Evolutionary conservation across 2,113 vertebrate genomes (phyloP).

Genomic region (Tragelaphus strepsiceros): DNA sequence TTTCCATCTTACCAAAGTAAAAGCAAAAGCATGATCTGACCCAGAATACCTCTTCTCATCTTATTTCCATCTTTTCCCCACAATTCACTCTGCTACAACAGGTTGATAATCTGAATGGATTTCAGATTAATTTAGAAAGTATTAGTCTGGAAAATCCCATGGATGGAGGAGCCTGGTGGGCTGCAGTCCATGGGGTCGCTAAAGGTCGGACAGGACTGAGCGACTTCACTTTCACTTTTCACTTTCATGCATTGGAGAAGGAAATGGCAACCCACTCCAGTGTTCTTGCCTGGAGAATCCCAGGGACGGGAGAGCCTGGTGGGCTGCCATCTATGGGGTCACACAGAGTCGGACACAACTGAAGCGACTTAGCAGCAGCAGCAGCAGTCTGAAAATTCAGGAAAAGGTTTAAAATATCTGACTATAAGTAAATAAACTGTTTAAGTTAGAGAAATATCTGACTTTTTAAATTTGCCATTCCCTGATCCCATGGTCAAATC

Average conservation of each 20-base stretch:
- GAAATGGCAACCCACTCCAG: no score
- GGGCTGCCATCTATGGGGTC: no score
- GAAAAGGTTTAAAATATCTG: neutral
- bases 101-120: neutral
- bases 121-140: conserved; percentile 33
- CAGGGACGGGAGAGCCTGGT: no score
- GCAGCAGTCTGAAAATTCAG: neutral
- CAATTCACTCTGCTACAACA: neutral
- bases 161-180: no score
- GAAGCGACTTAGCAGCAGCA: no score
- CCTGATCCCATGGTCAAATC: neutral
- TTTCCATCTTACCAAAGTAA: neutral
- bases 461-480: neutral
- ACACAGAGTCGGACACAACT: no score
- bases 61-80: neutral
- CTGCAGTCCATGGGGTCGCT: no score
- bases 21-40: neutral
- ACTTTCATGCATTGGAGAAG: no score
- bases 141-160: neutral
- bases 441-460: neutral
- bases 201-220: no score
- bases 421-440: neutral
- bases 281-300: no score
- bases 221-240: no score
- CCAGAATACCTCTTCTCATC: neutral